Conservation (phyloP, 1,140 invertebrate genomes). For the Apis cerana region DNA sequence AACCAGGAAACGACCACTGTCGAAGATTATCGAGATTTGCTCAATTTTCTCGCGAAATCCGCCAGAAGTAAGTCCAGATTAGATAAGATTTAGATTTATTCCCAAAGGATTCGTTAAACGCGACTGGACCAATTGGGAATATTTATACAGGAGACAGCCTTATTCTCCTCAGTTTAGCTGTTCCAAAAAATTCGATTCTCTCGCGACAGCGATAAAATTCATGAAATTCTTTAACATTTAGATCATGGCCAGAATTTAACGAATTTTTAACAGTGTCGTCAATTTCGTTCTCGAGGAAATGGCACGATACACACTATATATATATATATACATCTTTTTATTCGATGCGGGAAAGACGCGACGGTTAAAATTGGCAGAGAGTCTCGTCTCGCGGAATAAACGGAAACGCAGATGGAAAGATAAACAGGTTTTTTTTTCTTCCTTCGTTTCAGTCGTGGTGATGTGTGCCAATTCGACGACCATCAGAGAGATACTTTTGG, state of each 20-base stretch:
- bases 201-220: too few species aligned
- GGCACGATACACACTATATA: too few species aligned
- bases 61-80: slow-evolving; percentile 88
- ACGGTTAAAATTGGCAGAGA: not conserved
- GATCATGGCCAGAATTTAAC: too few species aligned
- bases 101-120: too few species aligned
- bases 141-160: too few species aligned
- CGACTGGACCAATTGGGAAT: too few species aligned
- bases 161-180: too few species aligned
- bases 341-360: not conserved
- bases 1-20: slow-evolving; percentile 82
- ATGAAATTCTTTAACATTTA: too few species aligned
- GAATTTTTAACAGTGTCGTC: too few species aligned
- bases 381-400: not conserved
- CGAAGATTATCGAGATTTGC: slow-evolving; percentile 84
- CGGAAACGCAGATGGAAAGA: not conserved
- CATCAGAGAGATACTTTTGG: slow-evolving; percentile 93
- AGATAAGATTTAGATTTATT: too few species aligned
- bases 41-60: slow-evolving; percentile 84
- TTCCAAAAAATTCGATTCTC: too few species aligned
- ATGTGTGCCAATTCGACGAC: slow-evolving; percentile 95
- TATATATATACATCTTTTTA: not conserved
- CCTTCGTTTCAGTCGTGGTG: slow-evolving; percentile 90
- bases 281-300: too few species aligned
- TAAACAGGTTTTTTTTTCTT: not conserved